Conservation (phyloP, 2,797 vertebrate genomes). For the Cirrhinus mrigala region DNA sequence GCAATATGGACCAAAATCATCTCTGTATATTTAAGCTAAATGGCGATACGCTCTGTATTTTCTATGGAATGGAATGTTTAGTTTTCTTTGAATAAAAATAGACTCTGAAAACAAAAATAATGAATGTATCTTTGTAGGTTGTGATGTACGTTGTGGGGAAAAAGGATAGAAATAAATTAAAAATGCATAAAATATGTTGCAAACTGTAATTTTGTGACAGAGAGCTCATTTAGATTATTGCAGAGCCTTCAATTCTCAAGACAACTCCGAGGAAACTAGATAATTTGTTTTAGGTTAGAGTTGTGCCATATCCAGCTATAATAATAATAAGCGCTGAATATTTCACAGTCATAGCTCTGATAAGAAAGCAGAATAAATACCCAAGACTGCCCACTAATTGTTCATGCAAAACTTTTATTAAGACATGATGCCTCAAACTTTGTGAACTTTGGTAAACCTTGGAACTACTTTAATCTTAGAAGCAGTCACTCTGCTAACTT, state of each 20-base stretch:
- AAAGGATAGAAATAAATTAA: neutral
- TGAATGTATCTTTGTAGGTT: neutral
- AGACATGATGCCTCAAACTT: neutral
- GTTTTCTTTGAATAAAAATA: neutral
- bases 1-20: too few relatives aligned
- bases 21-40: neutral
- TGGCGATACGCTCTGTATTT: neutral
- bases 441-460: neutral
- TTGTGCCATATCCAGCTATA: neutral
- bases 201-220: neutral
- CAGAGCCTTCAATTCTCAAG: neutral
- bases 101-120: neutral
- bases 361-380: neutral
- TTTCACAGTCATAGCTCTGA: neutral
- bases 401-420: neutral
- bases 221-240: neutral
- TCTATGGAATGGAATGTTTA: neutral
- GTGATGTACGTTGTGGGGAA: neutral
- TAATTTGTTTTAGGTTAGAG: neutral
- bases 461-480: neutral
- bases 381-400: neutral
- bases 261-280: neutral
- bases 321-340: neutral
- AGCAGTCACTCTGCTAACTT: neutral
- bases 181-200: neutral